A percentile compares a stretch with the other conserved stretches of the same genome.
Conservation (phyloP, 2,797 vertebrate species). For the Sylvia borin region DNA sequence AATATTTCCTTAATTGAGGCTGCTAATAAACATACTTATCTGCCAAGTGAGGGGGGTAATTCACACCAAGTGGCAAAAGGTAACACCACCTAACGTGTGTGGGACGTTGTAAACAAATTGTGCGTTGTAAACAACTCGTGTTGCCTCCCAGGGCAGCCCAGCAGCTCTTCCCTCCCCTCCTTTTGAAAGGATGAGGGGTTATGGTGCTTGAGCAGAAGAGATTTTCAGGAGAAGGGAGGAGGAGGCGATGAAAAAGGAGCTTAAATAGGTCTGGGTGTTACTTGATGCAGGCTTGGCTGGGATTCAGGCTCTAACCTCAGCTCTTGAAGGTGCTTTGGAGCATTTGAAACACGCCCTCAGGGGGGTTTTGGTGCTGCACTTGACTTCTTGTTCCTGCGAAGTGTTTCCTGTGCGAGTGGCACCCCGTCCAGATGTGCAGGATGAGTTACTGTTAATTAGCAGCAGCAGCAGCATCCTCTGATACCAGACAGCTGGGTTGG, state of each 20-base stretch:
- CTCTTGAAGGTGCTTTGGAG: neutral
- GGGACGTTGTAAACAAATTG: neutral
- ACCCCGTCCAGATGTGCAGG: neutral
- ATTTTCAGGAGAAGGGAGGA: neutral
- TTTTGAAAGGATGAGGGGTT: neutral
- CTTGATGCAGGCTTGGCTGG: neutral
- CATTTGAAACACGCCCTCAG: neutral
- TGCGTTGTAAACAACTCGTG: neutral
- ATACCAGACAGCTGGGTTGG: fast-evolving
- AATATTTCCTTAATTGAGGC: constrained; percentile 35
- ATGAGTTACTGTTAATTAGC: neutral
- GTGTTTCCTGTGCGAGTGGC: neutral
- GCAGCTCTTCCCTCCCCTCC: neutral
- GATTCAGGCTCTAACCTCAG: neutral
- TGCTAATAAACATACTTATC: constrained; percentile 46
- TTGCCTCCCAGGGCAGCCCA: neutral
- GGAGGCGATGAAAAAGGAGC: neutral
- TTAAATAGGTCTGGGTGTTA: neutral
- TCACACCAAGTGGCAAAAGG: neutral
- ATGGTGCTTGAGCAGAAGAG: neutral
- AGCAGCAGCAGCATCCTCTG: neutral
- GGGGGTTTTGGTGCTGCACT: neutral
- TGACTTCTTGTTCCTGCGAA: neutral
- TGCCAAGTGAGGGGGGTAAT: neutral
- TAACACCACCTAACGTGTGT: fast-evolving